phyloP scores from a whole-genome alignment of 53 echinoderm and acorn worm species.

The Mesocentrotus franciscanus region DNA sequence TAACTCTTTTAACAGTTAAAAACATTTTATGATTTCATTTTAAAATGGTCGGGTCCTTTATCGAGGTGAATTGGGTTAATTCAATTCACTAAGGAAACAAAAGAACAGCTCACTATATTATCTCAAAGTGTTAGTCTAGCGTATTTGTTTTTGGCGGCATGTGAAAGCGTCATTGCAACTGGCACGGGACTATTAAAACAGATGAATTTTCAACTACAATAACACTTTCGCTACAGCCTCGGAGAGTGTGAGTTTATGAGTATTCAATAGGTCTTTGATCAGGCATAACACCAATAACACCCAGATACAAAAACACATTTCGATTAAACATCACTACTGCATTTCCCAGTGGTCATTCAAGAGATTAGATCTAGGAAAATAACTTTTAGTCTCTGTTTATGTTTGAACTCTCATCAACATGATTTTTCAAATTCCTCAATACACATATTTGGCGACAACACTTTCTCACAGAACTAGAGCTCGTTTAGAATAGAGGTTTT shows the following conservation, averaged over 20 bases:
- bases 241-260: not conserved
- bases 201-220: not conserved
- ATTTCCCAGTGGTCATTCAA: not conserved
- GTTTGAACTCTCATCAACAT: too few species aligned
- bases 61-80: conserved; percentile 10
- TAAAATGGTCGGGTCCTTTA: conserved; percentile 21
- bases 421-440: too few species aligned
- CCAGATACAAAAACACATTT: not conserved
- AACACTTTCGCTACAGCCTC: not conserved
- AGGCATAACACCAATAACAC: not conserved
- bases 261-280: too few species aligned
- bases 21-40: conserved; percentile 40
- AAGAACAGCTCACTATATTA: not conserved
- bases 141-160: conserved; percentile 38
- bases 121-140: not conserved
- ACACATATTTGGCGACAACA: too few species aligned
- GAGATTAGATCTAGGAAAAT: too few species aligned
- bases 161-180: conserved; percentile 9
- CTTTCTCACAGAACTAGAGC: too few species aligned
- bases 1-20: not conserved
- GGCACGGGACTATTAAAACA: conserved; percentile 22
- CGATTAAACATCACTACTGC: not conserved
- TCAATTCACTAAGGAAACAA: conserved; percentile 38
- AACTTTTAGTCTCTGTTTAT: too few species aligned
- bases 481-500: too few species aligned